Evolutionary conservation across 2,797 vertebrate species (phyloP), one percentile per base, ranked within the genome.

Genomic region (Acridotheres tristis): DNA sequence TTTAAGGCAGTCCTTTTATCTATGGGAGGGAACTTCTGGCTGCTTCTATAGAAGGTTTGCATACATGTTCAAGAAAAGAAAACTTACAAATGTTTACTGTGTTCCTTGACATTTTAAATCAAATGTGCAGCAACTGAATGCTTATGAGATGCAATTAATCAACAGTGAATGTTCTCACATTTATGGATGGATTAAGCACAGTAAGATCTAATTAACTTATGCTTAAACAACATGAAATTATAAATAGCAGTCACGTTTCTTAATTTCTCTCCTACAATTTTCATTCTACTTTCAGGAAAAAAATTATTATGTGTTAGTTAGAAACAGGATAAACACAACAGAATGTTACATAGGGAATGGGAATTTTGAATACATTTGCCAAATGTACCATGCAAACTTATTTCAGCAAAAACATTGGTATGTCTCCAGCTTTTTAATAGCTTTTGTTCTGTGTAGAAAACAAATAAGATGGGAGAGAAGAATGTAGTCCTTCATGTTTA

Each of bases 81-180:
- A 87, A 38, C 11, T 76, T n/a, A 50, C 2, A 76, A 84, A 69
- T 82, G 13, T 79, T 85, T 91, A 38, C 32, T 67, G 15, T 67
- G 20, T 86, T 92, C 36, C 54, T 75, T 94, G 90, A 85, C 48
- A 89, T 93, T 94, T 93, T 79, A 71, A 86, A 59, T 75, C n/a
- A 90, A 89, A 85, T 54, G 12, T 63, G 43, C 62, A 92, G 30
- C 54, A 88, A 58, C 45, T 20, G 10, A 92, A 92, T 72, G 25
- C 20, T 92, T 91, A 89, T 75, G 57, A 95, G 76, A 68, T 72
- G 23, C 57, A 91, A 68, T 88, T 89, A 93, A 88, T 91, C 63
- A 82, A 36, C 58, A 76, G 23, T 3, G 26, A 85, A 90, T 93
- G n/a, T 88, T 96, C 63, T 86, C 26, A 73, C 12, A 0, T 75